Conservation (phyloP, 2,888 invertebrate species). For the Drosophila formosana region DNA sequence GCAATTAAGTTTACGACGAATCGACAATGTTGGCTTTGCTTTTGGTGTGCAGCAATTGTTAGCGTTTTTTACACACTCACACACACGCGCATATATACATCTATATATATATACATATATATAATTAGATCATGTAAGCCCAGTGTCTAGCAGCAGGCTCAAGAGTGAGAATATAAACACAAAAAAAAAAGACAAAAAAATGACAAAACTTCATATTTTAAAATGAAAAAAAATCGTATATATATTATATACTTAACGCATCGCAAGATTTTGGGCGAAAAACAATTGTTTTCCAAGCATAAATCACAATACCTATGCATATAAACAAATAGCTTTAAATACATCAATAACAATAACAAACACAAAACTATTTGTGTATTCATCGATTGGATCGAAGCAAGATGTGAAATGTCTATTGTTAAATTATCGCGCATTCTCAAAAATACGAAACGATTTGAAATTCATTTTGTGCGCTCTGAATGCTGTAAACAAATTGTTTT, state of each 20-base stretch:
- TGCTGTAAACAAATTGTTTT: constrained; percentile 41
- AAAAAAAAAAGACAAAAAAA: constrained; percentile 15
- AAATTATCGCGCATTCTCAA: constrained; percentile 37
- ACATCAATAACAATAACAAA: constrained; percentile 47
- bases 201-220: constrained; percentile 48
- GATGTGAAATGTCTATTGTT: constrained; percentile 40
- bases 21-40: constrained; percentile 65
- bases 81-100: constrained; percentile 27
- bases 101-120: constrained; percentile 47
- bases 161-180: constrained; percentile 71
- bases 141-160: constrained; percentile 75
- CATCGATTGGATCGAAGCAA: constrained; percentile 12
- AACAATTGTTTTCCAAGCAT: constrained; percentile 72
- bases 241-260: constrained; percentile 31
- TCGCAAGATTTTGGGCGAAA: constrained; percentile 41
- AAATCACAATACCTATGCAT: constrained; percentile 64
- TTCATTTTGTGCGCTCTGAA: constrained; percentile 51
- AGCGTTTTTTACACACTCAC: constrained; percentile 61
- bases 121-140: constrained; percentile 67
- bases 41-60: constrained; percentile 68
- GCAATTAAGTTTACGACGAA: constrained; percentile 63
- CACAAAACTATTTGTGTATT: constrained; percentile 20
- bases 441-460: constrained; percentile 18
- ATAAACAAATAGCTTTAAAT: constrained; percentile 74
- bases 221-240: constrained; percentile 20